Evolutionary conservation across 2,888 invertebrate genomes (phyloP).

Genomic region (Lissonota sp.): DNA sequence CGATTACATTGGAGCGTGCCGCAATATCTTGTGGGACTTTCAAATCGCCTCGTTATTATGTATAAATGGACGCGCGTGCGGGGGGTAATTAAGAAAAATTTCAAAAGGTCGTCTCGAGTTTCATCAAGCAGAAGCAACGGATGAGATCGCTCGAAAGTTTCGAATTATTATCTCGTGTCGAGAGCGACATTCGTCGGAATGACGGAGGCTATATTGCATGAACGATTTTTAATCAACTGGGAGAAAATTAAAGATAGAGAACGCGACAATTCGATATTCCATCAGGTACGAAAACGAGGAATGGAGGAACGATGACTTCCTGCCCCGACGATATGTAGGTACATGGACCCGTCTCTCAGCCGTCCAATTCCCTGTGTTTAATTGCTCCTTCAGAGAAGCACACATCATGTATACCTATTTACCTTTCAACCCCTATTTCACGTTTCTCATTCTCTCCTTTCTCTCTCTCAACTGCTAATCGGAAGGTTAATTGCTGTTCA

Average conservation of each 20-base stretch:
- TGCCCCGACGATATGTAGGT: slow-evolving; percentile 56
- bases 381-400: slow-evolving; percentile 58
- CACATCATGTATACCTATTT: slow-evolving; percentile 11
- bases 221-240: slow-evolving; percentile 59
- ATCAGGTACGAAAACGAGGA: slow-evolving; percentile 57
- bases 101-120: not conserved
- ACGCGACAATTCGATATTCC: slow-evolving; percentile 61
- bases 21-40: slow-evolving; percentile 6
- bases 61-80: not conserved
- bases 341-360: slow-evolving; percentile 32
- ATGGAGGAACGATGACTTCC: slow-evolving; percentile 64
- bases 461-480: slow-evolving; percentile 50
- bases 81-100: slow-evolving; percentile 1
- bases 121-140: slow-evolving; percentile 1
- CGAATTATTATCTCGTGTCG: not conserved
- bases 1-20: slow-evolving; percentile 13
- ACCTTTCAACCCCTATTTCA: slow-evolving; percentile 23
- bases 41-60: slow-evolving; percentile 1
- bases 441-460: slow-evolving; percentile 39
- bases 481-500: slow-evolving; percentile 61
- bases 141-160: slow-evolving; percentile 9
- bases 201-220: not conserved
- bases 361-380: slow-evolving; percentile 64
- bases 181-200: not conserved
- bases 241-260: slow-evolving; percentile 51